phyloP scores from a whole-genome alignment of 1,140 invertebrate genomes.

The Aphelinus atriplicis region DNA sequence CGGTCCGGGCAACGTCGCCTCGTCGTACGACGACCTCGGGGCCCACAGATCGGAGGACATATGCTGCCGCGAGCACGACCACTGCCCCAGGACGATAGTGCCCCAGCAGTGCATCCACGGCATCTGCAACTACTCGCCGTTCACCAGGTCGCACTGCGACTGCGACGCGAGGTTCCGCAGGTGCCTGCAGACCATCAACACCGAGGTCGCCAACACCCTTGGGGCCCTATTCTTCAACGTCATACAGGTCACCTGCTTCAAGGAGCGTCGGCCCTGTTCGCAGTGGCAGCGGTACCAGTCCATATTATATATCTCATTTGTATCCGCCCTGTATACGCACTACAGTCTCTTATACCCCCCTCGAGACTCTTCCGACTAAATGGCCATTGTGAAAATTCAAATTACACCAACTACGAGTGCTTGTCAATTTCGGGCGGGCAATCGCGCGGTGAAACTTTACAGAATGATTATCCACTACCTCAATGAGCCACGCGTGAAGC shows the following conservation, averaged over 20 bases:
- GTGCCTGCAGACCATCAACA: constrained; percentile 74
- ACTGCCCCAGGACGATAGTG: constrained; percentile 73
- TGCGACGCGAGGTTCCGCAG: constrained; percentile 75
- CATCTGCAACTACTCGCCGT: constrained; percentile 75
- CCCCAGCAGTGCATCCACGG: constrained; percentile 72
- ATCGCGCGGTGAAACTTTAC: too few relatives aligned
- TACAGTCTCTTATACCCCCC: too few relatives aligned
- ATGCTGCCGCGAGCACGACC: constrained; percentile 82
- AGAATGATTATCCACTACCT: too few relatives aligned
- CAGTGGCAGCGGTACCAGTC: constrained; percentile 70
- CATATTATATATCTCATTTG: not conserved
- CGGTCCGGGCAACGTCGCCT: constrained; percentile 74
- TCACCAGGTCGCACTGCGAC: constrained; percentile 77
- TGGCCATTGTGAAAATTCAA: too few relatives aligned
- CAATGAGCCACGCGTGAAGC: too few relatives aligned
- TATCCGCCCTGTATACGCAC: too few relatives aligned
- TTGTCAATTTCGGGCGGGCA: too few relatives aligned
- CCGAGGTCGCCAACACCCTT: constrained; percentile 75
- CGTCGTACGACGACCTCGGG: constrained; percentile 74
- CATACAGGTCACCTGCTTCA: constrained; percentile 75
- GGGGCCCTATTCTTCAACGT: constrained; percentile 78
- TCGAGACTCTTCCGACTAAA: too few relatives aligned
- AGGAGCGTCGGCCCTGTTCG: constrained; percentile 72
- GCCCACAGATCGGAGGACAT: constrained; percentile 72
- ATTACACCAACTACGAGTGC: too few relatives aligned